phyloP scores from a whole-genome alignment of 2,888 invertebrate species.

The Tineola bisselliella region DNA sequence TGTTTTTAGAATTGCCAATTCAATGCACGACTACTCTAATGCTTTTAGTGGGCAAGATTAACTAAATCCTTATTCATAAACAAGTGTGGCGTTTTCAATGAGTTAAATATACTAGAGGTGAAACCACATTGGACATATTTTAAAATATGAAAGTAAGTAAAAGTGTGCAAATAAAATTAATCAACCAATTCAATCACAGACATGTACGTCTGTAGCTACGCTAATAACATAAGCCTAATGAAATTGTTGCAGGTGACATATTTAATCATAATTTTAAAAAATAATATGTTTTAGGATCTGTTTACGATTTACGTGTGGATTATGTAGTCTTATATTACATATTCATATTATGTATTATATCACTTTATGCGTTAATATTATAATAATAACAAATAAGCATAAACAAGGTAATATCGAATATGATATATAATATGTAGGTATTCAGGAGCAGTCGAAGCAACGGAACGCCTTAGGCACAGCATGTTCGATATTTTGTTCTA shows the following conservation, averaged over 20 bases:
- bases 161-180: no score
- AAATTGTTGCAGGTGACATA: no score
- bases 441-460: constrained; percentile 2
- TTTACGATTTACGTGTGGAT: no score
- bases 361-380: not conserved
- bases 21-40: not conserved
- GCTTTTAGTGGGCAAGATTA: not conserved
- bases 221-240: no score
- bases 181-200: no score
- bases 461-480: not conserved
- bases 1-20: constrained; percentile 1
- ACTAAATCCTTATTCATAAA: not conserved
- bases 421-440: not conserved
- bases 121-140: no score
- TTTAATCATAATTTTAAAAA: no score
- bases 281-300: no score
- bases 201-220: no score
- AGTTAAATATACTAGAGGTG: not conserved
- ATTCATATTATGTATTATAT: no score
- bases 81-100: not conserved
- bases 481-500: not conserved
- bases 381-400: not conserved
- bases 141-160: no score
- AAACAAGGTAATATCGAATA: not conserved
- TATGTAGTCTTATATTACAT: no score